Evolutionary conservation across 1,140 invertebrate genomes (phyloP).

Genomic region (Pygmarrhopalites habei): DNA sequence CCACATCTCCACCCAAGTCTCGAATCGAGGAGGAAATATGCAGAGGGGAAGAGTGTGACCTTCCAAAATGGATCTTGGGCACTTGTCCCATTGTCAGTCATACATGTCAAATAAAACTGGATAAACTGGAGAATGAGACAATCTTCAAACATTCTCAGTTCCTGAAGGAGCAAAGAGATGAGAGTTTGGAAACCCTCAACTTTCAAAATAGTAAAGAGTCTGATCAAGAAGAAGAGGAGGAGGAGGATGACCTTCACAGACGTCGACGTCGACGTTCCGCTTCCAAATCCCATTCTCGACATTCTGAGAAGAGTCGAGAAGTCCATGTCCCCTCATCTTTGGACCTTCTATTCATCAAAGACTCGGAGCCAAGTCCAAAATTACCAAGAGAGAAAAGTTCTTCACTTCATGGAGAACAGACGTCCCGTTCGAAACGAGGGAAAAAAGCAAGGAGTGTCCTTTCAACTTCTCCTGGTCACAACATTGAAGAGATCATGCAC

Average conservation of each 20-base stretch:
- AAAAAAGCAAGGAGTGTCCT: not conserved
- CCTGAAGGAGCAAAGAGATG: not conserved
- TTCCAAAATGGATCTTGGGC: conserved; percentile 25
- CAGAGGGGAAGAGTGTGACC: conserved; percentile 17
- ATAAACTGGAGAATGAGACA: not conserved
- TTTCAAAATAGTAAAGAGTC: not conserved
- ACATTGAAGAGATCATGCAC: conserved; percentile 1
- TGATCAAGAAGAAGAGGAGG: not conserved
- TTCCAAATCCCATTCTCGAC: too few relatives aligned
- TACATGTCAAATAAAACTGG: not conserved
- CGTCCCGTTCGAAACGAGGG: not conserved
- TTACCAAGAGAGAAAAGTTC: too few relatives aligned
- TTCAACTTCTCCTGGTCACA: not conserved
- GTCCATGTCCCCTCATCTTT: not conserved
- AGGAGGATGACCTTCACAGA: not conserved
- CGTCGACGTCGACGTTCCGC: too few relatives aligned
- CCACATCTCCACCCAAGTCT: not conserved
- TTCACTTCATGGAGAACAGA: too few relatives aligned
- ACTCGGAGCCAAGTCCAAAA: not conserved
- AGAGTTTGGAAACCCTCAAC: not conserved
- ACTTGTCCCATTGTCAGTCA: conserved; percentile 21
- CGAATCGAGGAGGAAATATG: conserved; percentile 12
- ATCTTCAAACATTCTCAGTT: not conserved
- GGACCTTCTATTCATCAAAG: not conserved
- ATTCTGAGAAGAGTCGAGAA: too few relatives aligned